Base-by-base conservation (phyloP, 2,113 vertebrate genomes). In the Ptychochromis oligacanthus region DNA sequence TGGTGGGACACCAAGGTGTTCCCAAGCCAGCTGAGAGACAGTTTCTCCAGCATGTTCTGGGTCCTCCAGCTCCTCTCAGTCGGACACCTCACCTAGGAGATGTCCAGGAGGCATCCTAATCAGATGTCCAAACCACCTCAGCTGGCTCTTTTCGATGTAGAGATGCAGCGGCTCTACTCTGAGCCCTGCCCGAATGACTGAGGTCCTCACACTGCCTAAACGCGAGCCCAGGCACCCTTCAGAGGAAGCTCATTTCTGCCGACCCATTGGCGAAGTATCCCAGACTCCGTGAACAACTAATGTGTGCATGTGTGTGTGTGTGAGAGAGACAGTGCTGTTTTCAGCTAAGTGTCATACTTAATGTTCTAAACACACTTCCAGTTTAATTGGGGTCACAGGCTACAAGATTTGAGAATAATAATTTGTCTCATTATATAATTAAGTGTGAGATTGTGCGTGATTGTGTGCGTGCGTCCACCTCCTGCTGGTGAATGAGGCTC, bases 341-440 rank as follows among this genome's bases (percentile, higher is more conserved):
- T 77, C 28, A 49, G 24, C 9, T 62, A 22, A 49, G 46, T 72
- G 49, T 87, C 56, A 43, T 36, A 60, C 20, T 67, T 70, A 20
- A 55, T 74, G 55, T 56, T 75, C 46, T 26, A 59, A 79, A 40
- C 61, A 57, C 59, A 86, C 55, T 43, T 83, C n/a, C 36, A 54
- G 31, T 79, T 86, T 91, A 81, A 91, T 89, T 75, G 84, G 56
- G 80, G 65, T 80, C 87, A 78, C 60, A 76, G 46, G 38, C 34
- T 56, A 75, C 76, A 77, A 26, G 55, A 86, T 17, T 55, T 13
- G 18, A 61, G 24, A 83, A 81, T 81, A 90, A 85, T 85, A 61
- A 88, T 79, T 79, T 34, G 36, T 85, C 80, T 76, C 20, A 31
- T 80, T 83, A 43, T 34, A 80, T 83, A 83, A 89, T 90, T 61